These are phyloP conservation scores for Tetramorium alpestre DNA, from an alignment of 1,140 invertebrate species.

Conservation along the genomic window DNA sequence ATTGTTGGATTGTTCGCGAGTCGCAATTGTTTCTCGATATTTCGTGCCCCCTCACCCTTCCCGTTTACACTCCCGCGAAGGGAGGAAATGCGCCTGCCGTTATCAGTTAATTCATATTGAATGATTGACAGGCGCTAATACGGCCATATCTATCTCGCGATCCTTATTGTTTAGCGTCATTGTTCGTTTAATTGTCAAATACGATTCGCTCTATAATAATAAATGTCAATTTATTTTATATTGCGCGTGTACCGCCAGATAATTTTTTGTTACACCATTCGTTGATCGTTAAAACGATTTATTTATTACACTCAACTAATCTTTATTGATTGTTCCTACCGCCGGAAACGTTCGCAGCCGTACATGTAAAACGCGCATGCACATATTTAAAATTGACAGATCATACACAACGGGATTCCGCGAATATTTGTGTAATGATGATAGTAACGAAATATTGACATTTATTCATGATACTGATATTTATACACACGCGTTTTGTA, in stretches of 20 bases:
- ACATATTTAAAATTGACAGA: constrained; percentile 54
- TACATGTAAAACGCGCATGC: neutral
- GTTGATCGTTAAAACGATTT: constrained; percentile 45
- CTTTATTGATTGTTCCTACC: constrained; percentile 56
- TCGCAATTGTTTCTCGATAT: constrained; percentile 51
- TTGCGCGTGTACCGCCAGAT: neutral
- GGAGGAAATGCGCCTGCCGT: neutral
- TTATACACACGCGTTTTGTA: neutral
- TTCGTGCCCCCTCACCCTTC: neutral
- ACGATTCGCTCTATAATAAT: constrained; percentile 55
- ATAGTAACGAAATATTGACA: constrained; percentile 28
- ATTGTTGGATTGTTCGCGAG: constrained; percentile 35
- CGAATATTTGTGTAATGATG: constrained; percentile 16
- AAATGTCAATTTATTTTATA: constrained; percentile 52
- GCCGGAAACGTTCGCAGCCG: constrained; percentile 37
- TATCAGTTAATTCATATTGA: constrained; percentile 50
- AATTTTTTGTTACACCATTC: constrained; percentile 47
- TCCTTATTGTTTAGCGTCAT: constrained; percentile 36
- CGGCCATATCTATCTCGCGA: constrained; percentile 35
- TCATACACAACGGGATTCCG: neutral
- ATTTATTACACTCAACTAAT: constrained; percentile 55
- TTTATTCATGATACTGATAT: constrained; percentile 43
- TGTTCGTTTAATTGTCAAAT: constrained; percentile 58
- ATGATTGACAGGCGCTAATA: constrained; percentile 40
- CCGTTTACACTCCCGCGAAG: neutral